phyloP scores from a whole-genome alignment of 2,888 invertebrate genomes.

The Xanthostigma xanthostigma region DNA sequence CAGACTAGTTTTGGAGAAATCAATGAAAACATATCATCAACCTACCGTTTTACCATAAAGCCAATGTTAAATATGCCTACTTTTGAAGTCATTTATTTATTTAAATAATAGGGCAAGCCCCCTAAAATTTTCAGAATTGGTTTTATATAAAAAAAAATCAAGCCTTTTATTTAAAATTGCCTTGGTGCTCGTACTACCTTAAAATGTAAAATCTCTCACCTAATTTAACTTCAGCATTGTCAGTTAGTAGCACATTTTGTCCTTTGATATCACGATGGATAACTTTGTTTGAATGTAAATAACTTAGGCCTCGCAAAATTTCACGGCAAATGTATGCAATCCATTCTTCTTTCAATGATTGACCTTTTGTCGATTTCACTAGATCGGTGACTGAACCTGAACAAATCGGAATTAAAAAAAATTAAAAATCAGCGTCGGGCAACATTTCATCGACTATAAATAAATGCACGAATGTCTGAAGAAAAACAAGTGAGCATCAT shows the following conservation, averaged over 20 bases:
- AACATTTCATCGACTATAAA: not conserved
- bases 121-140: no score
- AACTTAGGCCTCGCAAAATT: slow-evolving; percentile 86
- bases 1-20: no score
- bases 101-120: no score
- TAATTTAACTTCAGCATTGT: slow-evolving; percentile 98
- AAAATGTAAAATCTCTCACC: slow-evolving; percentile 36
- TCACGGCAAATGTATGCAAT: slow-evolving; percentile 98
- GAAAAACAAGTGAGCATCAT: not conserved
- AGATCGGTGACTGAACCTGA: slow-evolving; percentile 91
- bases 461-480: not conserved
- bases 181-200: no score
- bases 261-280: slow-evolving; percentile 99
- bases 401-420: slow-evolving; percentile 14
- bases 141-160: no score
- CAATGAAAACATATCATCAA: no score
- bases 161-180: no score
- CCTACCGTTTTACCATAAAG: no score
- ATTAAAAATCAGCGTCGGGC: not conserved
- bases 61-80: no score
- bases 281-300: slow-evolving; percentile 96
- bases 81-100: no score
- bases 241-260: slow-evolving; percentile 97
- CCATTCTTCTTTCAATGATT: slow-evolving; percentile 98
- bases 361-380: slow-evolving; percentile 98